Evolutionary conservation across 2,797 vertebrate genomes (phyloP), one percentile per base, ranked within the genome.

Genomic region (Holocentrus rufus): DNA sequence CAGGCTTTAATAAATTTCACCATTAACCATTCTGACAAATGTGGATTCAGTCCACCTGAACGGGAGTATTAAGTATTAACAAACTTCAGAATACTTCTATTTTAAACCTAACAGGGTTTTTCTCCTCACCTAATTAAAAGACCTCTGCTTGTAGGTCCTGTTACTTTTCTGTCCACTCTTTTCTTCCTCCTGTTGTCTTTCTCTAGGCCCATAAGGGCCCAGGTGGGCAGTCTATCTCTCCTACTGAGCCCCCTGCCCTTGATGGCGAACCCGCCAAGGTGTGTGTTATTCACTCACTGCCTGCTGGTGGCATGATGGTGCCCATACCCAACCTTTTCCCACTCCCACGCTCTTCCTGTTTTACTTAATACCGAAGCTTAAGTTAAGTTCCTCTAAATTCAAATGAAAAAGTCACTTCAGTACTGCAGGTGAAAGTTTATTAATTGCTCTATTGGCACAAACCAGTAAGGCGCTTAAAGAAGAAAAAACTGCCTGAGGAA

Each of bases 181-280:
- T 64, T 80, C 65, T 74, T 54, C 47, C 44, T 68, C 36, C 47
- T 81, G 17, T 65, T 75, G 34, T 85, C 79, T 92, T 84, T 89
- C 81, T 92, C 80, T 94, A 98, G 97, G 95, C 95, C 78, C 80
- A 95, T 94, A 98, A 96, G 93, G 93, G 94, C 94, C 95, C 95
- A 57, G 93, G 95, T 94, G 95, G 94, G 89, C 95, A 95, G 88
- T 81, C 94, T 93, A 87, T 95, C 82, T 91, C 94, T 79, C 93
- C 95, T 91, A 93, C 93, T 83, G 97, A 98, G 90, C 88, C 91
- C 90, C 82, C 91, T 87, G 89, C 93, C 91, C 88, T 90, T 87
- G 96, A 97, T 92, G 93, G 93, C 86, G 96, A 98, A 92, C 90
- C 92, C 88, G 3, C 77, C 30, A 97, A 98, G 97, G 97, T 99